phyloP scores from a whole-genome alignment of 2,797 vertebrate species.

The Lacerta viridis region DNA sequence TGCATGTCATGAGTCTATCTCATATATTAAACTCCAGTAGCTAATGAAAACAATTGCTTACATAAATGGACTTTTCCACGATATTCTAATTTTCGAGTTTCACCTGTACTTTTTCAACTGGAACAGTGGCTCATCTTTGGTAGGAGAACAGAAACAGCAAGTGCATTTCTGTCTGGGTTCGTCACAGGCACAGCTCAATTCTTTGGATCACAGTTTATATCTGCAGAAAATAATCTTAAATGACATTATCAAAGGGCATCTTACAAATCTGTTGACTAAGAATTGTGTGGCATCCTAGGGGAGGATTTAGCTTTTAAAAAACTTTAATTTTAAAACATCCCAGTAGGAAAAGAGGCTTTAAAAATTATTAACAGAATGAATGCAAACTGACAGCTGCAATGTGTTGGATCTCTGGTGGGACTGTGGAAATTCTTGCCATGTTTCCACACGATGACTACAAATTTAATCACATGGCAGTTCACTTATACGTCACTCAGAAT shows the following conservation, averaged over 20 bases:
- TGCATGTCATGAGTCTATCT: too few species aligned
- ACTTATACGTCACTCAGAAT: conserved; percentile 7
- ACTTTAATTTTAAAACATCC: conserved; percentile 35
- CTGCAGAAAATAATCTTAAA: conserved; percentile 4
- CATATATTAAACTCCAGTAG: too few species aligned
- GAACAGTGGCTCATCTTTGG: not conserved
- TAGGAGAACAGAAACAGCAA: not conserved
- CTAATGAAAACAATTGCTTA: too few species aligned
- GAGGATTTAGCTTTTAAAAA: not conserved
- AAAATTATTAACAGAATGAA: conserved; percentile 16
- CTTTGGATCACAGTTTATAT: not conserved
- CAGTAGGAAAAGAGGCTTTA: not conserved
- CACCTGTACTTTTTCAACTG: not conserved
- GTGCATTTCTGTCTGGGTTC: not conserved
- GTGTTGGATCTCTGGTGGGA: not conserved
- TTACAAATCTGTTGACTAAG: not conserved
- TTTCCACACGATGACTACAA: conserved; percentile 8
- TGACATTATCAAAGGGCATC: conserved; percentile 2
- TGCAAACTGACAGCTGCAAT: conserved; percentile 11
- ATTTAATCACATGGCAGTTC: not conserved
- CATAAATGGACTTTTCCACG: too few species aligned
- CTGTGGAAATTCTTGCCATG: conserved; percentile 10
- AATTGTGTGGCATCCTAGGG: rapidly evolving
- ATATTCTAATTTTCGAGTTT: too few species aligned
- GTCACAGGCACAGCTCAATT: not conserved